Evolutionary conservation across 2,797 vertebrate genomes (phyloP).

Genomic region (Sebastiscus tertius): DNA sequence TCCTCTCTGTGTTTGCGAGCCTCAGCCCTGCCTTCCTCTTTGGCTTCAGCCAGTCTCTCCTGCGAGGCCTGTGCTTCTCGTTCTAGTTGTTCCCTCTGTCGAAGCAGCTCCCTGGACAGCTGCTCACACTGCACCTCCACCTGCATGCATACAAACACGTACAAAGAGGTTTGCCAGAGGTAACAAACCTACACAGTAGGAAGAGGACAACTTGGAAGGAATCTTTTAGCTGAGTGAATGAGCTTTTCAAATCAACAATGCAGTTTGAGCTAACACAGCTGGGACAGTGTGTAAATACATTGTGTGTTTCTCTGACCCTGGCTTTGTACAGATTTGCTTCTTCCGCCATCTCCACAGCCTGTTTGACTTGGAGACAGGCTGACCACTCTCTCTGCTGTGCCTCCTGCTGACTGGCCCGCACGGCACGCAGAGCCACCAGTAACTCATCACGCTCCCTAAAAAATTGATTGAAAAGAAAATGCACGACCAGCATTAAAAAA

Average conservation of each 20-base stretch:
- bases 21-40: constrained; percentile 82
- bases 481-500: not conserved
- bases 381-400: constrained; percentile 87
- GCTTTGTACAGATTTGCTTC: constrained; percentile 92
- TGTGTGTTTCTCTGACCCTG: constrained; percentile 63
- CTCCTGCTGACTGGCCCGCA: constrained; percentile 83
- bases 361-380: constrained; percentile 90
- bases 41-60: constrained; percentile 83
- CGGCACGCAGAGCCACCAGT: constrained; percentile 82
- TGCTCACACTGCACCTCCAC: constrained; percentile 89
- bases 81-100: constrained; percentile 85
- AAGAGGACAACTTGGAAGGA: not conserved
- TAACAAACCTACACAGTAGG: not conserved
- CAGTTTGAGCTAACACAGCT: not conserved
- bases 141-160: constrained; percentile 68
- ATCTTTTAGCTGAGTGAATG: not conserved
- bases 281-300: not conserved
- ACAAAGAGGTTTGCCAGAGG: not conserved
- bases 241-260: not conserved
- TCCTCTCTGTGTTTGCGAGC: constrained; percentile 85
- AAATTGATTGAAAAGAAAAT: not conserved
- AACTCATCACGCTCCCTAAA: constrained; percentile 93
- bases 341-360: constrained; percentile 90
- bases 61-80: constrained; percentile 83
- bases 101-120: constrained; percentile 86